Evolutionary conservation across 30 jellyfish, hydroid and myxozoan genomes (phyloP).

Genomic region (Catostylus mosaicus): DNA sequence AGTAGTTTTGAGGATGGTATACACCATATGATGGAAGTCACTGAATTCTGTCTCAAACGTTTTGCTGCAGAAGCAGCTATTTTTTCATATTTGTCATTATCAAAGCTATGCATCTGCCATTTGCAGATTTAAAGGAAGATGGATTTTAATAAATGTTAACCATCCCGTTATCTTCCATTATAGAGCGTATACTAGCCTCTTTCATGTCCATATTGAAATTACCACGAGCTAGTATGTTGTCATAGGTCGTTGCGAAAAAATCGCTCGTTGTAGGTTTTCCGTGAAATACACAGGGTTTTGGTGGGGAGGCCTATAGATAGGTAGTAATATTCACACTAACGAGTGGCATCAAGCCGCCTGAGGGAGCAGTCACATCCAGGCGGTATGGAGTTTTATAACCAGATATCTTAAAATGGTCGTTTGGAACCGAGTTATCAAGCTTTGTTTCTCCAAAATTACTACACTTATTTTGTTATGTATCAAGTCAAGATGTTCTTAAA

Average conservation of each 20-base stretch:
- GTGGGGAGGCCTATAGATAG: slow-evolving; percentile 1
- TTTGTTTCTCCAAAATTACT: background rate
- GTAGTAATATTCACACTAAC: background rate
- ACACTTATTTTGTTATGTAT: background rate
- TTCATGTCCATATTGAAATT: background rate
- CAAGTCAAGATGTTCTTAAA: background rate
- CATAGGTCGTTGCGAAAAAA: background rate
- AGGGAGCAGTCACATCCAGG: background rate
- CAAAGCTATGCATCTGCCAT: slow-evolving; percentile 13
- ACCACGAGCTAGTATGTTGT: slow-evolving; percentile 5
- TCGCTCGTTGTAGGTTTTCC: slow-evolving; percentile 11
- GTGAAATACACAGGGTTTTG: slow-evolving; percentile 1
- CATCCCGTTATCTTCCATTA: slow-evolving; percentile 1
- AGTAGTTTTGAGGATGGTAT: too few relatives aligned
- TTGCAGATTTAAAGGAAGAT: background rate
- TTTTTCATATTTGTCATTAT: slow-evolving; percentile 16
- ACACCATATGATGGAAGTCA: too few relatives aligned
- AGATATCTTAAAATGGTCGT: background rate
- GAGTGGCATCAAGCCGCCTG: background rate
- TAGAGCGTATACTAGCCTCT: background rate
- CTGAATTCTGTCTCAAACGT: slow-evolving; percentile 31
- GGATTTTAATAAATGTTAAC: background rate
- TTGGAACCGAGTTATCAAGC: background rate
- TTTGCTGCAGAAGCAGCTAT: background rate
- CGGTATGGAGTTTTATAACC: background rate